phyloP scores from a whole-genome alignment of 2,888 invertebrate species.

The Hybos culiciformis region DNA sequence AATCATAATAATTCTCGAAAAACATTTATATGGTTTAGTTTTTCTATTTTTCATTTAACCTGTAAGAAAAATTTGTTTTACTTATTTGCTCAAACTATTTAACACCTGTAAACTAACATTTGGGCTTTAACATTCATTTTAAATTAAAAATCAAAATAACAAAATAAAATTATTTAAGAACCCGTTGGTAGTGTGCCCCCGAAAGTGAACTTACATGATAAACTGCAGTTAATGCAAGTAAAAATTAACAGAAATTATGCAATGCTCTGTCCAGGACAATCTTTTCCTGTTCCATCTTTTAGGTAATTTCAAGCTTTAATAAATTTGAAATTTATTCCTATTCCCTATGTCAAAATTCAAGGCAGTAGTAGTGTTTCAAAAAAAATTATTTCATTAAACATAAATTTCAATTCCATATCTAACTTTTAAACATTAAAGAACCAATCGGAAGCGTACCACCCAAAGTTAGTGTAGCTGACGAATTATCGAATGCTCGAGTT shows the following conservation, averaged over 20 bases:
- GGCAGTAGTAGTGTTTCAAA: not conserved
- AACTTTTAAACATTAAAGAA: slow-evolving; percentile 21
- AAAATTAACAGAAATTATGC: slow-evolving; percentile 36
- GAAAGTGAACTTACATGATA: slow-evolving; percentile 47
- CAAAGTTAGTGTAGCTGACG: slow-evolving; percentile 44
- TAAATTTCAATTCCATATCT: not conserved
- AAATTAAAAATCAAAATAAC: not conserved
- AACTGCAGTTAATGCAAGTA: slow-evolving; percentile 27
- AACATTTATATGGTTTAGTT: not conserved
- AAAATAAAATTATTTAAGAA: slow-evolving; percentile 31
- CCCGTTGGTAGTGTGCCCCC: slow-evolving; percentile 48
- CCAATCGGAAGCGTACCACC: slow-evolving; percentile 47
- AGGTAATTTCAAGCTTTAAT: slow-evolving; percentile 16
- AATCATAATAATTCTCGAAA: not conserved
- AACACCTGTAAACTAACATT: not conserved
- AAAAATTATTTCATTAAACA: not conserved
- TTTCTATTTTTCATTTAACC: too few relatives aligned
- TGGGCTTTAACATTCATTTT: not conserved
- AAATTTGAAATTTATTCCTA: not conserved
- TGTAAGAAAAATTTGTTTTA: too few relatives aligned
- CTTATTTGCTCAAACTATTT: too few relatives aligned
- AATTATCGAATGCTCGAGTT: slow-evolving; percentile 25
- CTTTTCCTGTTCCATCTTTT: slow-evolving; percentile 39
- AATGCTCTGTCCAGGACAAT: slow-evolving; percentile 60
- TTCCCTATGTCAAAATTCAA: too few relatives aligned